Evolutionary conservation across 2,113 vertebrate species (phyloP).

Genomic region (Aegypius monachus): DNA sequence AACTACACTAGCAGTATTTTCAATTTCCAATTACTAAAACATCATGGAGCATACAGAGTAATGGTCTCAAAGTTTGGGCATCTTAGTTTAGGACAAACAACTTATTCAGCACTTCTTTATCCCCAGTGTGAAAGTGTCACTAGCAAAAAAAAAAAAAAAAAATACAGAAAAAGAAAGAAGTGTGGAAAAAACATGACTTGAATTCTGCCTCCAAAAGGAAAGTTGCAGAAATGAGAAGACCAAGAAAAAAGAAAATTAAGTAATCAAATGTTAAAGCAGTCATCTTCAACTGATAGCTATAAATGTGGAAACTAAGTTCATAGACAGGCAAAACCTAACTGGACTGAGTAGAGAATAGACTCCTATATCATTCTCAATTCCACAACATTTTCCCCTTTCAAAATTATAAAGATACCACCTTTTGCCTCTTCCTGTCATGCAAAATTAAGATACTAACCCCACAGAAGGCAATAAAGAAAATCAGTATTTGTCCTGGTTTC

Average conservation of each 20-base stretch:
- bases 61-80: not conserved
- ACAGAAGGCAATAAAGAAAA: not conserved
- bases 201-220: not conserved
- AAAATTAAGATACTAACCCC: not conserved
- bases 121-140: not conserved
- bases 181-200: not conserved
- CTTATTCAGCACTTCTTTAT: not conserved
- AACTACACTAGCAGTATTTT: not conserved
- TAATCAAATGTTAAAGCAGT: not conserved
- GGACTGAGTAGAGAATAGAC: not conserved
- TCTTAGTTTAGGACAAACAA: not conserved
- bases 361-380: not conserved
- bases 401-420: not conserved
- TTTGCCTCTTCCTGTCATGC: not conserved
- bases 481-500: not conserved
- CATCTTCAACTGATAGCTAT: not conserved
- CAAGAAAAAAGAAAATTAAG: not conserved
- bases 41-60: accelerated
- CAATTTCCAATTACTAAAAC: not conserved
- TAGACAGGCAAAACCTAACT: not conserved
- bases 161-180: not conserved
- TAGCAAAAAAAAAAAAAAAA: not conserved
- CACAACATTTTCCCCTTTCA: not conserved
- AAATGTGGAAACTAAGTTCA: not conserved
- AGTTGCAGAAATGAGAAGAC: not conserved